Conservation (phyloP, 1,140 invertebrate genomes). For the Bactericera cockerelli region DNA sequence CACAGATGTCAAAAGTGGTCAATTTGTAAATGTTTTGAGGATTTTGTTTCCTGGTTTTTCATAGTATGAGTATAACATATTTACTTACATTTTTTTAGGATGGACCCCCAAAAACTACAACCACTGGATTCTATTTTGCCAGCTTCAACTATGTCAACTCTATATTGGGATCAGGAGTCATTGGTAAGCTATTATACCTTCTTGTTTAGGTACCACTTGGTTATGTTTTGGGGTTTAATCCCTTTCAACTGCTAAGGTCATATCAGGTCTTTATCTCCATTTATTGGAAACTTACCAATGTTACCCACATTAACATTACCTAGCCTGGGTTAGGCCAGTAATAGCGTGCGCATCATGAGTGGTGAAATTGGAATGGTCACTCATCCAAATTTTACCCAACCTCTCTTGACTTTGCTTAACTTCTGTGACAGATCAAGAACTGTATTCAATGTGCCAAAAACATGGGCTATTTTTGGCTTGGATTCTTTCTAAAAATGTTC, state of each 20-base stretch:
- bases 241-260: no score
- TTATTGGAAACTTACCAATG: neutral
- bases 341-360: no score
- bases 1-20: neutral
- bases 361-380: no score
- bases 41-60: no score
- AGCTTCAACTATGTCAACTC: constrained; percentile 88
- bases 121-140: constrained; percentile 51
- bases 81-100: constrained; percentile 15
- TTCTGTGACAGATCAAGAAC: no score
- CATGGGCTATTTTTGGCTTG: no score
- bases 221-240: constrained; percentile 8
- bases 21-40: neutral
- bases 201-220: neutral
- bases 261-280: constrained; percentile 8
- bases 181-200: constrained; percentile 56
- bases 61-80: neutral
- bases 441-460: no score
- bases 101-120: constrained; percentile 15
- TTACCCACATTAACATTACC: no score
- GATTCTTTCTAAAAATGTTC: no score
- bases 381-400: no score
- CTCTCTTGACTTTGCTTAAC: no score
- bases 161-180: constrained; percentile 80
- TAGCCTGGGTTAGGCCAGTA: no score